Base-by-base conservation (phyloP, 2,888 invertebrate species). In the Gryllus longicercus region DNA sequence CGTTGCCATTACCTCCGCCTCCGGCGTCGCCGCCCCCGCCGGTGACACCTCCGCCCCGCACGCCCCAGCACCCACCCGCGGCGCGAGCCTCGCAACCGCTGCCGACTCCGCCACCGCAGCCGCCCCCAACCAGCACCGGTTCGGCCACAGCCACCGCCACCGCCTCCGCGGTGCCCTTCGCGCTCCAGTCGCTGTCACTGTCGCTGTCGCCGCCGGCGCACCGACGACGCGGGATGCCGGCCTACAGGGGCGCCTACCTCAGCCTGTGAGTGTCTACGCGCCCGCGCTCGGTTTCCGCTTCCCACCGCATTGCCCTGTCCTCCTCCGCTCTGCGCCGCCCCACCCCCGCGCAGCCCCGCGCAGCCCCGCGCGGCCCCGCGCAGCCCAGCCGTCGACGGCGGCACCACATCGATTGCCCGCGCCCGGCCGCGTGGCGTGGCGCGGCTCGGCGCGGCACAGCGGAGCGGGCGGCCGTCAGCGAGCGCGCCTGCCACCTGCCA, bases 151-250 rank as follows among this genome's bases (percentile, higher is more conserved):
- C 79, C 74, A 51, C 78, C 16, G 51, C 78, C 38, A n/a, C n/a
- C n/a, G n/a, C n/a, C n/a, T 38, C 38, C 38, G 63, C 63, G 63
- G 63, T 63, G 63, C 63, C 63, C 18, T 18, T 63, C 50, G 50
- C 81, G 76, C 79, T 81, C 23, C 82, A 79, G 79, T 82, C 82
- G 16, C 82, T 84, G 81, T 85, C 85, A 14, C 80, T 85, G 50
- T 85, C 85, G 11, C 81, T 85, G 74, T 85, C 85, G 50, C 85
- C 85, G 76, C 85, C 85, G 63, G 82, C 84, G 38, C 84, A 84
- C 77, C 82, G 85, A 50, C 83, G 84, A 79, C 83, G 84, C 79
- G 82, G 83, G 79, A 83, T 85, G 83, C 85, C 85, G 50, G 84
- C 84, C 38, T 84, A 84, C 82, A 81, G 84, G 77, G 84, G 85